phyloP scores from a whole-genome alignment of 2,113 vertebrate genomes.

The Sylvietta virens region DNA sequence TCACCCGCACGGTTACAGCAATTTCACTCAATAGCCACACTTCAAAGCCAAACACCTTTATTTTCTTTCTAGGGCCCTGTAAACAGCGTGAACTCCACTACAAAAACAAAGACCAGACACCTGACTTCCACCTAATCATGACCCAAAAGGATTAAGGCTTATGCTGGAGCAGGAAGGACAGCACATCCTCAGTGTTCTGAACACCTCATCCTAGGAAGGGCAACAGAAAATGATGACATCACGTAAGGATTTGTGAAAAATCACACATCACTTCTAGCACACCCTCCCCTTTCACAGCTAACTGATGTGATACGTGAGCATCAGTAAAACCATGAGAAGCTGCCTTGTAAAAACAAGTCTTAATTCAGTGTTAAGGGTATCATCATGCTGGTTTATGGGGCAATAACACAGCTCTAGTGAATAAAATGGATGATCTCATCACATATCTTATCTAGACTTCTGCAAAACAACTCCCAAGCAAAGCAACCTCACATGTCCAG shows the following conservation, averaged over 20 bases:
- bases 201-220: not conserved
- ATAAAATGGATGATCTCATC: not conserved
- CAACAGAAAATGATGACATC: not conserved
- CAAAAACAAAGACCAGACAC: not conserved
- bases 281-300: not conserved
- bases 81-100: not conserved
- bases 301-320: not conserved
- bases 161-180: not conserved
- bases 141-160: not conserved
- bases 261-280: not conserved
- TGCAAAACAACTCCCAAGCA: not conserved
- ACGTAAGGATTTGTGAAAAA: not conserved
- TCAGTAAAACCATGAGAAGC: not conserved
- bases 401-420: conserved; percentile 14
- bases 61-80: not conserved
- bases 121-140: not conserved
- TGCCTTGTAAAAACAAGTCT: conserved; percentile 36
- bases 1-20: accelerated
- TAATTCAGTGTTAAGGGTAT: conserved; percentile 28
- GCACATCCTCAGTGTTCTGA: not conserved
- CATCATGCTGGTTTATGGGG: conserved; percentile 37
- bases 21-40: not conserved
- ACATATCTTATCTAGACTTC: not conserved
- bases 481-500: not conserved
- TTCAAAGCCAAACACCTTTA: not conserved